Conservation (phyloP, 1,140 invertebrate genomes). For the Drosophila punjabiensis region DNA sequence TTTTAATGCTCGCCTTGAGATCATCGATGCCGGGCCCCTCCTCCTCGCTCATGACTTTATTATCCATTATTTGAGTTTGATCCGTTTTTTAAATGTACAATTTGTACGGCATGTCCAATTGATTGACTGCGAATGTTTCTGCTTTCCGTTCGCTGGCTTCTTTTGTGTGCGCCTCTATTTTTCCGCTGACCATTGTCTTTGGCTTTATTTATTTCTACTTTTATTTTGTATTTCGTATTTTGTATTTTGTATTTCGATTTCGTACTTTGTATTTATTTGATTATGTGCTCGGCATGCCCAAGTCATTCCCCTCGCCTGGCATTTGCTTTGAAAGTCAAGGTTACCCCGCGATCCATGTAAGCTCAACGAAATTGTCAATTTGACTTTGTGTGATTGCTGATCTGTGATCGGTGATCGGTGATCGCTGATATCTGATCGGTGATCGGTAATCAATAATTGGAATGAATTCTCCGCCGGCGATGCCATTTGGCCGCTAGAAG, state of each 20-base stretch:
- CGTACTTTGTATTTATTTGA: conserved; percentile 9
- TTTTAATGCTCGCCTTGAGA: conserved; percentile 25
- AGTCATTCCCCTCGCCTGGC: conserved; percentile 42
- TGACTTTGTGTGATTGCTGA: conserved; percentile 31
- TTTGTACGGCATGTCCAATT: conserved; percentile 64
- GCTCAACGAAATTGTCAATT: conserved; percentile 49
- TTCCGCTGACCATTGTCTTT: conserved; percentile 50
- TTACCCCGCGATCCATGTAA: conserved; percentile 22
- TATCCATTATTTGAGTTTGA: conserved; percentile 28
- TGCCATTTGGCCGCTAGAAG: conserved; percentile 42
- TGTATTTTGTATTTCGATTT: not conserved
- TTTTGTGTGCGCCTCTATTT: conserved; percentile 42
- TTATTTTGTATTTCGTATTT: conserved; percentile 1
- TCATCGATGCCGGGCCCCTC: conserved; percentile 19
- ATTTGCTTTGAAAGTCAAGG: conserved; percentile 69
- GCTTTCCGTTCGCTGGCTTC: conserved; percentile 15
- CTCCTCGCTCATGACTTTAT: not conserved
- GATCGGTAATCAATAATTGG: conserved; percentile 36
- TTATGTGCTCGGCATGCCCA: conserved; percentile 42
- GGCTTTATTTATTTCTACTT: conserved; percentile 29
- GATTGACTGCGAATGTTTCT: conserved; percentile 57
- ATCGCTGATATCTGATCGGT: conserved; percentile 35
- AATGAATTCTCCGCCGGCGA: conserved; percentile 19
- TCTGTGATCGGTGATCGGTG: conserved; percentile 27
- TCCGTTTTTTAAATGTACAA: conserved; percentile 64